Percentiles rank a stretch among this genome's conserved stretches.
Conservation (phyloP, 2,113 vertebrate species). For the Grantiella picta region DNA sequence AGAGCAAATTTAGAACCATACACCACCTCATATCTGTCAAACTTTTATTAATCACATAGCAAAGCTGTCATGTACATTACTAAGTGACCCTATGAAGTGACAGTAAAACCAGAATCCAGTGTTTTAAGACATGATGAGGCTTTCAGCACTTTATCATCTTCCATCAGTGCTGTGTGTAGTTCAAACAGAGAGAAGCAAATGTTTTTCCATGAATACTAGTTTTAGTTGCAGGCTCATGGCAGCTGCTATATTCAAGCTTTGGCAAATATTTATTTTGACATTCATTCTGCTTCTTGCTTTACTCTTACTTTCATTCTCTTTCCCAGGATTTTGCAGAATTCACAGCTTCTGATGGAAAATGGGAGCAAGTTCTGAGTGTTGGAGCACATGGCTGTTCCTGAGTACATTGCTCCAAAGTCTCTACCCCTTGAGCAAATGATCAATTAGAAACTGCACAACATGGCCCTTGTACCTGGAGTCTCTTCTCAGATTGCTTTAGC, state of each 20-base stretch:
- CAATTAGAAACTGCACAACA: not conserved
- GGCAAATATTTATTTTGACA: not conserved
- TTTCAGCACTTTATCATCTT: not conserved
- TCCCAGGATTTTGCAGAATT: not conserved
- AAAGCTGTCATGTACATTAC: not conserved
- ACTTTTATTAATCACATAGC: not conserved
- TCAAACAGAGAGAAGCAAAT: not conserved
- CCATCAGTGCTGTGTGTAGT: not conserved
- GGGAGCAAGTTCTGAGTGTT: not conserved
- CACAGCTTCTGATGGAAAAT: not conserved
- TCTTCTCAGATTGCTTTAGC: not conserved
- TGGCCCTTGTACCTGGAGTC: not conserved
- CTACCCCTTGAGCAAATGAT: not conserved
- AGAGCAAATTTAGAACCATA: not conserved
- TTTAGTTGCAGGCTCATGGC: not conserved
- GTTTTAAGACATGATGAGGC: not conserved
- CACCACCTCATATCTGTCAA: not conserved
- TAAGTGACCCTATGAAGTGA: not conserved
- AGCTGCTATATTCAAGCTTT: not conserved
- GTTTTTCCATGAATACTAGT: not conserved
- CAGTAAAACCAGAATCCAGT: not conserved
- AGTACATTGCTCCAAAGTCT: not conserved
- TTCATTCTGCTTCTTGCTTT: not conserved
- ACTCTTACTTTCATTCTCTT: not conserved
- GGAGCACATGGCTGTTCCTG: not conserved